phyloP scores from a whole-genome alignment of 2,888 invertebrate genomes.

The Diogma glabrata region DNA sequence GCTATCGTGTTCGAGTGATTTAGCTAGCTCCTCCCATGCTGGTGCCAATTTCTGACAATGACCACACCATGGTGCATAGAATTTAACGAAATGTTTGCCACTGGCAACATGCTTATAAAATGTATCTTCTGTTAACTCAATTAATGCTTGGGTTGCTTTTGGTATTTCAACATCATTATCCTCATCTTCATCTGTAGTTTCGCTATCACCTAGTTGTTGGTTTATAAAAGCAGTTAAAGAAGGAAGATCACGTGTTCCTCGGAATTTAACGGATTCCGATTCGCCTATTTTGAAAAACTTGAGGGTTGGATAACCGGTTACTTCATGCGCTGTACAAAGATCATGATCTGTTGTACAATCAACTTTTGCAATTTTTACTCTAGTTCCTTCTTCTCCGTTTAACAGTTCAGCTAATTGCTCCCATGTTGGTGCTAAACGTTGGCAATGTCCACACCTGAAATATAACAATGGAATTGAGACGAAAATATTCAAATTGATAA shows the following conservation, averaged over 20 bases:
- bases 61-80: conserved; percentile 87
- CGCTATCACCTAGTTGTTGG: conserved; percentile 47
- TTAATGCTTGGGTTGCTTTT: conserved; percentile 30
- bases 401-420: conserved; percentile 65
- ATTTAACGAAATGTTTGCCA: conserved; percentile 80
- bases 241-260: conserved; percentile 65
- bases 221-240: conserved; percentile 65
- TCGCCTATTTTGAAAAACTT: conserved; percentile 65
- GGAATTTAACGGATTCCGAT: conserved; percentile 57
- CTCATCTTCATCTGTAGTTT: conserved; percentile 19
- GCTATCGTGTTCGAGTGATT: conserved; percentile 51
- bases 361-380: conserved; percentile 65
- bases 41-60: conserved; percentile 78
- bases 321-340: conserved; percentile 64
- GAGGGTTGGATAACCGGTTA: conserved; percentile 72
- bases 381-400: conserved; percentile 44
- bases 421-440: conserved; percentile 73
- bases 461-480: too few relatives aligned
- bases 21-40: conserved; percentile 71
- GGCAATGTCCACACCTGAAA: conserved; percentile 75
- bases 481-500: too few relatives aligned
- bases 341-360: conserved; percentile 70
- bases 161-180: conserved; percentile 14
- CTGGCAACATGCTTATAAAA: conserved; percentile 58
- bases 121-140: conserved; percentile 62